A percentile compares a stretch with the other conserved stretches of the same genome.
Evolutionary conservation across 1,140 invertebrate genomes (phyloP).

Genomic region (Glossosoma conforme): DNA sequence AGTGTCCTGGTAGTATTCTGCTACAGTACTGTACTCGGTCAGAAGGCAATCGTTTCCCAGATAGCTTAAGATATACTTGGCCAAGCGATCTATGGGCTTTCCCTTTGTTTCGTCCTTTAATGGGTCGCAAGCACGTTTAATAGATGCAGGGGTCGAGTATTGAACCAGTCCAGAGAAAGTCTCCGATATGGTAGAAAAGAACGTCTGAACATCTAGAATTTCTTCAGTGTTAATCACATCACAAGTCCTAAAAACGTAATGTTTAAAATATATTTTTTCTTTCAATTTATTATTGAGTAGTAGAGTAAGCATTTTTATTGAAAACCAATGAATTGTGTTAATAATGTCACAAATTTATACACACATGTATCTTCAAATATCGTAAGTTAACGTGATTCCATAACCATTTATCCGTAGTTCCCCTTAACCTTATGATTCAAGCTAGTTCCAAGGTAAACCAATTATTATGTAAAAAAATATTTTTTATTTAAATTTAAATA

Average conservation of each 20-base stretch:
- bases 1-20: conserved; percentile 33
- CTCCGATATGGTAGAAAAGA: conserved; percentile 43
- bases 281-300: neutral
- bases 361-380: too few relatives aligned
- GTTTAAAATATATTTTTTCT: neutral
- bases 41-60: conserved; percentile 34
- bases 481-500: too few relatives aligned
- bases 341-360: neutral
- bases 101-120: conserved; percentile 35
- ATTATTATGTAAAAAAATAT: too few relatives aligned
- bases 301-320: neutral
- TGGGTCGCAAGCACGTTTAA: conserved; percentile 37
- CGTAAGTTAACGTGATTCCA: too few relatives aligned
- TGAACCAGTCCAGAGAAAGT: conserved; percentile 41
- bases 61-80: conserved; percentile 33
- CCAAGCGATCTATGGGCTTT: conserved; percentile 42
- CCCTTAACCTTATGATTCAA: too few relatives aligned
- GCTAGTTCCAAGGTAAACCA: too few relatives aligned
- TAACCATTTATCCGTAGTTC: too few relatives aligned
- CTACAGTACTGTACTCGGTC: too few relatives aligned
- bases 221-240: conserved; percentile 35
- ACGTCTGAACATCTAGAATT: conserved; percentile 38
- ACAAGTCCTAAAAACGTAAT: conserved; percentile 35
- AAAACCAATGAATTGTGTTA: too few relatives aligned
- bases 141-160: conserved; percentile 34